phyloP scores from a whole-genome alignment of 1,140 invertebrate species.

The Drosophila pandora region DNA sequence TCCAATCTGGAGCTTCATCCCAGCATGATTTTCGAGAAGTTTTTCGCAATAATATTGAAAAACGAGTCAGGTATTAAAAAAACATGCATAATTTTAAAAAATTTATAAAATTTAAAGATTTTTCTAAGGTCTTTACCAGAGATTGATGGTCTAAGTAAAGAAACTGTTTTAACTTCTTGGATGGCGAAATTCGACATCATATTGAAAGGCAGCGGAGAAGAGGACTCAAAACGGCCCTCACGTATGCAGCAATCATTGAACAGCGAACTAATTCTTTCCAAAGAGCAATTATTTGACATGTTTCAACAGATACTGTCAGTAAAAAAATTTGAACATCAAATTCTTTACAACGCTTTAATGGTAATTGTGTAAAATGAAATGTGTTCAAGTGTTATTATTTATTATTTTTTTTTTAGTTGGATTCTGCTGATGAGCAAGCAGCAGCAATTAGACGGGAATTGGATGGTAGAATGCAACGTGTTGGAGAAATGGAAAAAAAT shows the following conservation, averaged over 20 bases:
- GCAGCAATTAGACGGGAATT: constrained; percentile 99
- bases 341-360: constrained; percentile 99
- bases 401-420: constrained; percentile 88
- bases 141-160: constrained; percentile 99
- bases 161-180: constrained; percentile 99
- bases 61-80: constrained; percentile 91
- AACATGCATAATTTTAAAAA: neutral
- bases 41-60: constrained; percentile 98
- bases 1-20: constrained; percentile 98
- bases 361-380: constrained; percentile 84
- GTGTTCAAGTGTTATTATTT: neutral
- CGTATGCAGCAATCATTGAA: constrained; percentile 94
- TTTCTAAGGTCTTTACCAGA: constrained; percentile 95
- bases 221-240: constrained; percentile 93
- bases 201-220: constrained; percentile 94
- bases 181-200: constrained; percentile 99
- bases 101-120: constrained; percentile 4
- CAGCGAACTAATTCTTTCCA: constrained; percentile 95
- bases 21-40: constrained; percentile 99
- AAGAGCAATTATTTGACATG: constrained; percentile 99
- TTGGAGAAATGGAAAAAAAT: constrained; percentile 99
- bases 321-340: constrained; percentile 99
- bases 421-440: constrained; percentile 99
- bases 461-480: constrained; percentile 97
- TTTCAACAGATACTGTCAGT: constrained; percentile 99